Base-by-base conservation (phyloP, 1,140 invertebrate species). In the Drosophila setifemur region DNA sequence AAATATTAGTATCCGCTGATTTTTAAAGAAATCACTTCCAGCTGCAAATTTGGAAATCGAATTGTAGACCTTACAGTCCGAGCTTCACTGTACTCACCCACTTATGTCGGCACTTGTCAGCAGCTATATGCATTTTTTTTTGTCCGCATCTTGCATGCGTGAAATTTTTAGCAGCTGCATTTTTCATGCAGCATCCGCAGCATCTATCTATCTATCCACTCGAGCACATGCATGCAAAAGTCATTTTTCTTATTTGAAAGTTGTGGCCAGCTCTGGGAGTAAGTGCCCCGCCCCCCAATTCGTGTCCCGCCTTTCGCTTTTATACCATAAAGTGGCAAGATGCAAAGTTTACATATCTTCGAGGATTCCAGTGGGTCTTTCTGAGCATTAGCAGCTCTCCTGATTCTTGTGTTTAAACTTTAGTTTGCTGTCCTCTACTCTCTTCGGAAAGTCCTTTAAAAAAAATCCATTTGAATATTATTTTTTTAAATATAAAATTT, bases 211-310 rank as follows among this genome's bases (percentile, higher is more conserved):
- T 61, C 31, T 48, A 18, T 39, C 19, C 60, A 21, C 33, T 37
- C 7, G 31, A 64, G 57, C 40, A 48, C 57, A 64, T 64, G 60
- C 60, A 35, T 39, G 60, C 44, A 54, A 71, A 45, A 71, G 67
- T 63, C 69, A 73, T 73, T 64, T 73, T 73, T 55, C 69, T 73
- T 73, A 55, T 63, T 73, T 55, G 47, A 71, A 52, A 72, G 55
- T 63, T 72, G 67, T 33, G 64, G 64, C 64, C n/a, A 68, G 49
- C 42, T 55, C 42, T 9, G 18, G 12, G 23, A 16, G 50, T 64
- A 28, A 4, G 19, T 31, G n/a, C n/a, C 9, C 18, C 63, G 39
- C 28, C 35, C 49, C 23, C 28, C n/a, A 25, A 28, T 6, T 21
- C 16, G 3, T 9, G 18, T n/a, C 26, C 8, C 28, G 16, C n/a